Conservation (phyloP, 2,113 vertebrate genomes). For the Rhabdomys dilectus region DNA sequence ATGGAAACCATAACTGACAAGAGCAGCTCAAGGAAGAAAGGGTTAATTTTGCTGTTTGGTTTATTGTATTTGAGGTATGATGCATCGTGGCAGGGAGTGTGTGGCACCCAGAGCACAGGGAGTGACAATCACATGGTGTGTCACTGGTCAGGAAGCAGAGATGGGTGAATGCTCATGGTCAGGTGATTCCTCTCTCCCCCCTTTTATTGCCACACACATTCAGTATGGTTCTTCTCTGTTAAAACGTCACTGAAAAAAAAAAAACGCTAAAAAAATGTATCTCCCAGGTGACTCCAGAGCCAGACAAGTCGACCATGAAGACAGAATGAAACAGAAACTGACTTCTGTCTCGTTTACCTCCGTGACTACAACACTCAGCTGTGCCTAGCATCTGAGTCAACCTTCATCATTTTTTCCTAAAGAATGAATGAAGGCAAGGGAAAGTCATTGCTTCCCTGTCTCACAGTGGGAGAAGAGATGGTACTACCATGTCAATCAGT, state of each 20-base stretch:
- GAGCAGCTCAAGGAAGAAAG: background rate
- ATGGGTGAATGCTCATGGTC: too few species aligned
- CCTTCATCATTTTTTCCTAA: background rate
- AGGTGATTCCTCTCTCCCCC: background rate
- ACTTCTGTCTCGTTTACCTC: background rate
- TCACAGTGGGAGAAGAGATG: background rate
- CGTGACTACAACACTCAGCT: background rate
- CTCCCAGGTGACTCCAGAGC: background rate
- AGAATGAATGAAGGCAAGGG: background rate
- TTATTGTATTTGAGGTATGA: background rate
- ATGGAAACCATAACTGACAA: background rate
- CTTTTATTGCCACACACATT: background rate
- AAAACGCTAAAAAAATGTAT: background rate
- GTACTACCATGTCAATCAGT: fast-evolving
- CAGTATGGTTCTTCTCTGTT: background rate
- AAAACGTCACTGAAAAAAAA: background rate
- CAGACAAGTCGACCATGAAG: background rate
- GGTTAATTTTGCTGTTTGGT: background rate
- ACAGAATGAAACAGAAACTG: too few species aligned
- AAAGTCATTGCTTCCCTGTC: background rate
- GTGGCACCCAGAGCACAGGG: too few species aligned
- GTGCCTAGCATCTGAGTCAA: background rate
- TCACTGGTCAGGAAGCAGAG: background rate
- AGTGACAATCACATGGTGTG: background rate
- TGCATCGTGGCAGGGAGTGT: background rate